Evolutionary conservation across 92 coral and sea anemone genomes (phyloP), one percentile per base, ranked within the genome.

Genomic region (Umimayanthus chanpuru): DNA sequence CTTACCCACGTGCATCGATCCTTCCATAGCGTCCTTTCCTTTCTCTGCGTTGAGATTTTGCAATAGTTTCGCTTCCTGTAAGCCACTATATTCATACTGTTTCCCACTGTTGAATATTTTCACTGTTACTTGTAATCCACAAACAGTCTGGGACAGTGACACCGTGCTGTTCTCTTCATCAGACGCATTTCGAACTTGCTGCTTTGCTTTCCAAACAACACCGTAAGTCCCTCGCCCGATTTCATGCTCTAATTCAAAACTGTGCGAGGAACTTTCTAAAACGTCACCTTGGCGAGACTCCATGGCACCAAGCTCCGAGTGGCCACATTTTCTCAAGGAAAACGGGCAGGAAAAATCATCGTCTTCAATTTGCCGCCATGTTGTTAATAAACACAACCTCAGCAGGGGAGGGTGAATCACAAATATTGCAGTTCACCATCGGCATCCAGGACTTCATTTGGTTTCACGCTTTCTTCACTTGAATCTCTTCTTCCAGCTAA

Each of bases 261-360:
- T 87, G 80, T 80, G 73, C 32, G 86, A 56, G n/a, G 86, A 76
- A 38, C 87, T 89, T 81, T 89, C 91, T 11, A 91, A 79, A 41
- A 91, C 39, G 26, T 92, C 87, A 28, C 94, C 94, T 66, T 89
- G 86, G 67, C 75, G 80, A 65, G 83, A 68, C 40, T 93, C 92
- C 93, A 93, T 90, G 68, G 53, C 26, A 29, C 38, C 43, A 12
- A 28, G 30, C 47, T 3, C 39, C 30, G 67, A 67, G 55, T 5
- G 56, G 26, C 76, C 66, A 74, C n/a, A 71, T 85, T 76, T 86
- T 73, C 44, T 32, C 38, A 23, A 32, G 56, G 21, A 14, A 85
- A 47, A 66, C 78, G 6, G 61, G n/a, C 28, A 18, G 68, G 18
- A 67, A 50, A 32, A 41, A 6, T 1, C 6, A 47, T 53, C 26